A percentile compares a stretch with the other conserved stretches of the same genome.
Evolutionary conservation across 2,888 invertebrate genomes (phyloP).

Genomic region (Drosophila greeni): DNA sequence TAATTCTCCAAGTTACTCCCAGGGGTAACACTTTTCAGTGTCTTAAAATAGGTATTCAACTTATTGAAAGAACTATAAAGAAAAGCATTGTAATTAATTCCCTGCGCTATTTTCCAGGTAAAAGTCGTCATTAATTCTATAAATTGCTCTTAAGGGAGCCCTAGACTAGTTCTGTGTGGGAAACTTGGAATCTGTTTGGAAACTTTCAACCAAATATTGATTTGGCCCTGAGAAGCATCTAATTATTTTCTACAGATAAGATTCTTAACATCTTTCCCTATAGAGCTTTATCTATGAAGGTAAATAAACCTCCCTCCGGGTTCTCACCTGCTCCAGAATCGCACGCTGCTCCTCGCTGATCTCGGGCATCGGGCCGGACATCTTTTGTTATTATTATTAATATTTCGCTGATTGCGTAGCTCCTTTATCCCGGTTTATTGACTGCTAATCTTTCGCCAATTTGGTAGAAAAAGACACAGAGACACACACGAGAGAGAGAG

Average conservation of each 20-base stretch:
- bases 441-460: conserved; percentile 46
- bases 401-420: conserved; percentile 10
- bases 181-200: background rate
- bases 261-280: background rate
- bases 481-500: conserved; percentile 3
- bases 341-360: conserved; percentile 62
- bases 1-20: background rate
- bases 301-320: background rate
- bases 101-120: background rate
- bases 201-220: background rate
- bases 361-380: conserved; percentile 68
- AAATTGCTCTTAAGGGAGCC: background rate
- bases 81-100: background rate
- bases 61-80: background rate
- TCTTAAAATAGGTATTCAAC: background rate
- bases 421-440: conserved; percentile 16
- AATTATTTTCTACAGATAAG: background rate
- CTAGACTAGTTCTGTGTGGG: background rate
- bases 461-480: conserved; percentile 27
- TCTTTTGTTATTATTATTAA: conserved; percentile 29
- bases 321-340: conserved; percentile 62
- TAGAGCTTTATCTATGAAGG: background rate
- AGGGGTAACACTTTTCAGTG: background rate
- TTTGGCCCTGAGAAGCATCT: background rate
- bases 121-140: background rate